Conservation (phyloP, 1,140 invertebrate genomes). For the Orchestia grillus region DNA sequence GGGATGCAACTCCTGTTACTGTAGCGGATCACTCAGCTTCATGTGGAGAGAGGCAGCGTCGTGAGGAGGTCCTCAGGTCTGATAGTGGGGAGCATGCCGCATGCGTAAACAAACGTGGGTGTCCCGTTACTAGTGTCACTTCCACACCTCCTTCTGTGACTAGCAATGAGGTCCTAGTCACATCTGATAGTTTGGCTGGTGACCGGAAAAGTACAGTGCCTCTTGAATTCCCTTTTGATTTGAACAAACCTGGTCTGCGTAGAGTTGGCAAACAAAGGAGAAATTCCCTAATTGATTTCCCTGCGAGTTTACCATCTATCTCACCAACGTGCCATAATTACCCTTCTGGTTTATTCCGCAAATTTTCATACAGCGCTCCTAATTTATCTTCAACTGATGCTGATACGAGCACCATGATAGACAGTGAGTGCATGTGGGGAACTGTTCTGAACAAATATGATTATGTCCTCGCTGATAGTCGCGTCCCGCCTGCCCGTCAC, state of each 20-base stretch:
- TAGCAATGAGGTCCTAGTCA: not conserved
- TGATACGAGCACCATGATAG: not conserved
- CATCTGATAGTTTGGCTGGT: not conserved
- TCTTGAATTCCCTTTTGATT: not conserved
- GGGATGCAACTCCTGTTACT: not conserved
- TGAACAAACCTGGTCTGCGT: not conserved
- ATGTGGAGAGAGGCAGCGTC: not conserved
- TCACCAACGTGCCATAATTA: not conserved
- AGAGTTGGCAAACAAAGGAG: not conserved
- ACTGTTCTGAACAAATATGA: not conserved
- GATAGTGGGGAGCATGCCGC: not conserved
- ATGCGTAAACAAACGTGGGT: not conserved
- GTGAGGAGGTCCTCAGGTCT: not conserved
- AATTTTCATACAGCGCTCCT: not conserved
- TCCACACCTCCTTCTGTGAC: not conserved
- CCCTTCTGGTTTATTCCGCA: not conserved
- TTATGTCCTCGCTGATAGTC: not conserved
- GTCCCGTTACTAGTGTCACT: not conserved
- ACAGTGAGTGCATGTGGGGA: not conserved
- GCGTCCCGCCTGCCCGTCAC: not conserved
- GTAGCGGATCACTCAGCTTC: not conserved
- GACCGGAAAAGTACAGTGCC: not conserved
- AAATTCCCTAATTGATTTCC: not conserved
- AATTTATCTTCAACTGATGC: not conserved
- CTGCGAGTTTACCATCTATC: too few relatives aligned